Evolutionary conservation across 2,888 invertebrate genomes (phyloP), one percentile per base, ranked within the genome.

Genomic region (Gonocerus acuteangulatus): DNA sequence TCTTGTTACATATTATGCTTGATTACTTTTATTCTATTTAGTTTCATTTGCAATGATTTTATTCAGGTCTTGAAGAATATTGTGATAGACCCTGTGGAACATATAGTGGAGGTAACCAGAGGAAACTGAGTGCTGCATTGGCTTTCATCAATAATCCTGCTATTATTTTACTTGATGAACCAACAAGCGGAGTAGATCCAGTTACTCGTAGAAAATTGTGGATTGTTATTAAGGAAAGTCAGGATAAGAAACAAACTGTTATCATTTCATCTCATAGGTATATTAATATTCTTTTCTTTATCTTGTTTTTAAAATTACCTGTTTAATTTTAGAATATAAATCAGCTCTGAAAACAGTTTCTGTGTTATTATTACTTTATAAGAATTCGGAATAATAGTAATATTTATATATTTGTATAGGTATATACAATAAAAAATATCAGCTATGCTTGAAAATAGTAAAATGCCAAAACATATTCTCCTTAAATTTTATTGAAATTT

Each of bases 151-250:
- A 87, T 0, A 78, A 80, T 66, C 85, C 87, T 1, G 78, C 82
- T 0, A 79, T 87, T 0, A 79, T 87, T 48, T 84, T 85, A 71
- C 77, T 87, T 48, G 87, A 71, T 48, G 75, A 77, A 68, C 76
- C 77, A n/a, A 77, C 78, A 2, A 77, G 76, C 76, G 88, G 89
- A 45, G 87, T 89, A 75, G 89, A 92, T 71, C 86, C 89, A 1
- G 85, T 85, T 1, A 86, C 90, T 2, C 82, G 89, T 69, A 78
- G 92, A 56, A 82, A 86, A 63, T 78, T 93, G 13, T 93, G 92
- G 92, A 79, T 85, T 69, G 84, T 85, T 13, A 78, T 90, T 27
- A 79, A 80, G 63, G 79, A 81, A 62, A 80, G 86, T 44, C 78
- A 87, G 57, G 83, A 84, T 62, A 77, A 80, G 2, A 89, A 90